Base-by-base conservation (phyloP, 2,888 invertebrate species). In the Eupithecia pulchellata region DNA sequence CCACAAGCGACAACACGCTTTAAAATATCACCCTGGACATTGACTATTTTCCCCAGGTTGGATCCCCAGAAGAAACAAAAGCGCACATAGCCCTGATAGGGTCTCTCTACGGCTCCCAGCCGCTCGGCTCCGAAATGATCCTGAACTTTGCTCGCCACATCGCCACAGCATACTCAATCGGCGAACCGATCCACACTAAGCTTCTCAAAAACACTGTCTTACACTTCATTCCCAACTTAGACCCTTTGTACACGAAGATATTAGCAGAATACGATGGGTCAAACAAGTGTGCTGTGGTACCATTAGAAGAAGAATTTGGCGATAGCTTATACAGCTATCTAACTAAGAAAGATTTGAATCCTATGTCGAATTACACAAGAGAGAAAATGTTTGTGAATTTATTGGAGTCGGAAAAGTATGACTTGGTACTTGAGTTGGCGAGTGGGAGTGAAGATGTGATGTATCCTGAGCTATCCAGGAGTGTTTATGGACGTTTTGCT, bases 71-170 rank as follows among this genome's bases (percentile, higher is more conserved):
- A 82, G 98, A 98, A 85, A 95, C 94, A 1, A 98, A 98, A 90
- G 96, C 97, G 82, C 97, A 97, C 83, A 95, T 99, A 20, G 96
- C 97, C 0, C 87, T 99, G n/a, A 91, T 98, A 34, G 98, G 98
- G 74, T 98, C 98, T 66, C 88, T 98, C 65, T 97, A 96, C 85
- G 97, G 96, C 0, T 96, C 97, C 0, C 97, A 98, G 83, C 97
- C 98, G 0, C 91, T 97, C 20, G 98, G 98, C 0, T 96, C 98
- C 67, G 99, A 99, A 89, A 94, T 99, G 72, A 90, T 97, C 0
- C 83, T 98, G 0, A 96, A 98, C 88, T 95, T 99, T 78, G 97
- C 97, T 0, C 95, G 97, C 0, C 98, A 99, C 90, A 89, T 99
- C 27, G 89, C 97, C 30, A 96, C 95, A 66, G 98, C 97, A 0